Evolutionary conservation across 2,888 invertebrate genomes (phyloP).

Genomic region (Drepana falcataria): DNA sequence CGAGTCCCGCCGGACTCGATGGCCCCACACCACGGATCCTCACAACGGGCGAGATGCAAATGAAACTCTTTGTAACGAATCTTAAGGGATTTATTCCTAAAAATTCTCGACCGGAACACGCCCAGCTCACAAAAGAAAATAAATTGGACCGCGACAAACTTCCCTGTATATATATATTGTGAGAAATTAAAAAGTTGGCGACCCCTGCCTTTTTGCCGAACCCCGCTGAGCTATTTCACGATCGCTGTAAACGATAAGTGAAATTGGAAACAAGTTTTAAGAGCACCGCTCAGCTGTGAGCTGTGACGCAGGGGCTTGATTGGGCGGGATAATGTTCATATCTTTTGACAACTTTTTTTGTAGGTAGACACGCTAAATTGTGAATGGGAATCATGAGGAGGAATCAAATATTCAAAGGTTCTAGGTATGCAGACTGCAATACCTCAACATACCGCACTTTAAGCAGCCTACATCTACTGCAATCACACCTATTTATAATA

Average conservation of each 20-base stretch:
- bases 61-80: conserved; percentile 72
- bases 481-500: too few relatives aligned
- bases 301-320: neutral
- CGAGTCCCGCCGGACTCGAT: conserved; percentile 13
- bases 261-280: conserved; percentile 2
- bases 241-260: conserved; percentile 2
- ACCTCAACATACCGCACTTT: too few relatives aligned
- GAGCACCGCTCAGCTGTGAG: too few relatives aligned
- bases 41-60: conserved; percentile 58
- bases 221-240: conserved; percentile 3
- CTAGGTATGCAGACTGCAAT: too few relatives aligned
- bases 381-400: neutral
- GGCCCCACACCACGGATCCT: conserved; percentile 38
- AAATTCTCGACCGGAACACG: conserved; percentile 53
- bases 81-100: conserved; percentile 70
- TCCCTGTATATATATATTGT: conserved; percentile 31
- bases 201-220: conserved; percentile 4
- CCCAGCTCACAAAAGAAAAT: conserved; percentile 51
- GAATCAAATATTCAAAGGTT: neutral
- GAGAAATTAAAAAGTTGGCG: conserved; percentile 34
- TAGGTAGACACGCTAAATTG: neutral
- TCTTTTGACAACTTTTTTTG: neutral
- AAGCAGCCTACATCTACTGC: too few relatives aligned
- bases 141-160: conserved; percentile 46
- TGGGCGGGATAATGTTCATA: neutral